Evolutionary conservation across 2,888 invertebrate species (phyloP).

Genomic region (Latheticus oryzae): DNA sequence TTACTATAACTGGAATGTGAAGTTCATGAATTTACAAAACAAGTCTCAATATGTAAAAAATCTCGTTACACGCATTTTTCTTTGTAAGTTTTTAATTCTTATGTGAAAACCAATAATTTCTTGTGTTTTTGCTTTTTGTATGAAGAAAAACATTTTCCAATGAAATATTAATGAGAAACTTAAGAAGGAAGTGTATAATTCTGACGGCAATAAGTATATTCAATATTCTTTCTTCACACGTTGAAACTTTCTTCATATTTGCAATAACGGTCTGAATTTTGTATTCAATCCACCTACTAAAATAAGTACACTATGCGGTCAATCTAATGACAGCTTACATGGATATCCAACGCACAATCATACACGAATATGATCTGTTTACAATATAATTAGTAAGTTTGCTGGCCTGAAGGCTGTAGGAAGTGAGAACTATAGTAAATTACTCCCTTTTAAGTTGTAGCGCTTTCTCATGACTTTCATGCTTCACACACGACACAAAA

Average conservation of each 20-base stretch:
- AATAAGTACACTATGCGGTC: slow-evolving; percentile 21
- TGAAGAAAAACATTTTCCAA: too few species aligned
- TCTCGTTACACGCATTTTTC: too few species aligned
- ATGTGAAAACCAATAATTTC: neutral
- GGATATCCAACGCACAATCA: slow-evolving; percentile 31
- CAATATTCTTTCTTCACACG: too few species aligned
- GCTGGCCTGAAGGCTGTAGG: slow-evolving; percentile 23
- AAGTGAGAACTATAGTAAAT: slow-evolving; percentile 37
- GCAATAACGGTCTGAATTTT: neutral
- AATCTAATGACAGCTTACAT: slow-evolving; percentile 22
- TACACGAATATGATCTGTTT: slow-evolving; percentile 35
- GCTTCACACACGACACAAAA: slow-evolving; percentile 10
- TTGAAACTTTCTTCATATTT: neutral
- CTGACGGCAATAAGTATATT: too few species aligned
- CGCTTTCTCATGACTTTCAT: slow-evolving; percentile 34
- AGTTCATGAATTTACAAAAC: too few species aligned
- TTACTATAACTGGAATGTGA: too few species aligned
- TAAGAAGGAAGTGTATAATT: too few species aligned
- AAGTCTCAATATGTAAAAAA: too few species aligned
- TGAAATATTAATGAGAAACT: too few species aligned
- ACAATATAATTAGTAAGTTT: slow-evolving; percentile 32
- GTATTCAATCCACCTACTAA: slow-evolving; percentile 11
- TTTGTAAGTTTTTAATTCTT: too few species aligned
- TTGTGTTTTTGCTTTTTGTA: too few species aligned
- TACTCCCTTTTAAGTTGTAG: slow-evolving; percentile 24